phyloP scores from a whole-genome alignment of 1,140 invertebrate species.

The Ptiloglossa arizonensis region DNA sequence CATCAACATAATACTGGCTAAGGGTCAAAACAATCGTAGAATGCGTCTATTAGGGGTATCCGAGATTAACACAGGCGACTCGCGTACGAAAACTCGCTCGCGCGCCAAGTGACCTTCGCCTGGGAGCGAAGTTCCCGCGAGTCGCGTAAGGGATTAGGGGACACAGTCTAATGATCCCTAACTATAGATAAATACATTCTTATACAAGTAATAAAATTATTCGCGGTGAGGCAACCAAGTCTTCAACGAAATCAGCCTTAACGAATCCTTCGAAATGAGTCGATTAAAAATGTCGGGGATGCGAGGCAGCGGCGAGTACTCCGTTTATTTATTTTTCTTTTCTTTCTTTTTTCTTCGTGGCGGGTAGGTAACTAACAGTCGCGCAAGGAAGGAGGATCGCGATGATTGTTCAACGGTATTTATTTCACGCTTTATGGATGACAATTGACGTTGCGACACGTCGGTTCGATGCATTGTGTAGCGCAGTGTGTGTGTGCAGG shows the following conservation, averaged over 20 bases:
- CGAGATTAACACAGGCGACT: conserved; percentile 50
- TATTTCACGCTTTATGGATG: too few species aligned
- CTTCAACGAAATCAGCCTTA: conserved; percentile 69
- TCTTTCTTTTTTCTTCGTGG: too few species aligned
- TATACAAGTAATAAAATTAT: conserved; percentile 66
- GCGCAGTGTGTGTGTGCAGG: not conserved
- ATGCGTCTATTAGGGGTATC: conserved; percentile 69
- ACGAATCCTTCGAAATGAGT: conserved; percentile 60
- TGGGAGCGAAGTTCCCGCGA: conserved; percentile 15
- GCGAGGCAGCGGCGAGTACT: conserved; percentile 52
- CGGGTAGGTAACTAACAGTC: too few species aligned
- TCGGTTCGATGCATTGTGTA: not conserved
- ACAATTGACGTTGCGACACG: not conserved
- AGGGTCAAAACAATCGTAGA: conserved; percentile 76
- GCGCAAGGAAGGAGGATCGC: not conserved
- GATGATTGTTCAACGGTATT: not conserved
- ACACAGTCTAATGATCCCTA: conserved; percentile 61
- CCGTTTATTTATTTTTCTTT: too few species aligned
- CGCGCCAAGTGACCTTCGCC: not conserved
- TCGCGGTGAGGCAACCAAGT: conserved; percentile 66
- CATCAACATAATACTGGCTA: conserved; percentile 78
- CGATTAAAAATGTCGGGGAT: conserved; percentile 56
- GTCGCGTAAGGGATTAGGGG: conserved; percentile 35
- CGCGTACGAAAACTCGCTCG: conserved; percentile 15
- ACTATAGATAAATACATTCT: conserved; percentile 65